These are phyloP conservation scores for Climacteris rufus DNA, from an alignment of 2,113 vertebrate genomes.

Conservation along the genomic window DNA sequence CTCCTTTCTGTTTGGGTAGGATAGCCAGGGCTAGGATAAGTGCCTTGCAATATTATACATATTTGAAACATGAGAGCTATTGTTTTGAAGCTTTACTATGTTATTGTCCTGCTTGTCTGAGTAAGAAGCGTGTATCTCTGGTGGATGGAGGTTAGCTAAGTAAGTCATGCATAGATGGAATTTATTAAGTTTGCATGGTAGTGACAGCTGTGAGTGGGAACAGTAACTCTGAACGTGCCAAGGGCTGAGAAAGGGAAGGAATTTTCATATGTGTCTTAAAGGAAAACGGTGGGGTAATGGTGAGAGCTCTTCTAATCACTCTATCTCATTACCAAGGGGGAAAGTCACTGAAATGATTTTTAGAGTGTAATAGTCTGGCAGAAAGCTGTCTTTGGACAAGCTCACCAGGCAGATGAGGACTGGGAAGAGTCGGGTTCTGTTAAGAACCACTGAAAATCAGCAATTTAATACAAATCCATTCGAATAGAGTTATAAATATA, in stretches of 20 bases:
- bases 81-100: conserved; percentile 63
- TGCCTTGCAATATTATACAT: conserved; percentile 28
- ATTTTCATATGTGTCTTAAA: conserved; percentile 33
- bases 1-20: background rate
- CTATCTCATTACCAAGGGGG: conserved; percentile 23
- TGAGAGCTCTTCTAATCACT: conserved; percentile 53
- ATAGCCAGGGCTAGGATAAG: conserved; percentile 13
- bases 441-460: background rate
- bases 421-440: background rate
- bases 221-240: conserved; percentile 54
- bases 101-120: conserved; percentile 58
- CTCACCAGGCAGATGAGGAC: conserved; percentile 23
- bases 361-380: conserved; percentile 32
- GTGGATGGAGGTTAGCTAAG: conserved; percentile 65
- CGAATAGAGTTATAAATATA: conserved; percentile 30
- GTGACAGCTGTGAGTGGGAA: conserved; percentile 58
- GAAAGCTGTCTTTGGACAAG: conserved; percentile 42
- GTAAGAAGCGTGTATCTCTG: conserved; percentile 58
- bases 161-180: conserved; percentile 67
- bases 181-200: conserved; percentile 64
- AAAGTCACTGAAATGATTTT: conserved; percentile 50
- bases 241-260: conserved; percentile 52
- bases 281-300: conserved; percentile 51
- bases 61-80: conserved; percentile 46
- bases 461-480: conserved; percentile 37